A percentile compares a stretch with the other conserved stretches of the same genome.
Evolutionary conservation across 1,140 invertebrate species (phyloP).

Genomic region (Zaprionus ornatus): DNA sequence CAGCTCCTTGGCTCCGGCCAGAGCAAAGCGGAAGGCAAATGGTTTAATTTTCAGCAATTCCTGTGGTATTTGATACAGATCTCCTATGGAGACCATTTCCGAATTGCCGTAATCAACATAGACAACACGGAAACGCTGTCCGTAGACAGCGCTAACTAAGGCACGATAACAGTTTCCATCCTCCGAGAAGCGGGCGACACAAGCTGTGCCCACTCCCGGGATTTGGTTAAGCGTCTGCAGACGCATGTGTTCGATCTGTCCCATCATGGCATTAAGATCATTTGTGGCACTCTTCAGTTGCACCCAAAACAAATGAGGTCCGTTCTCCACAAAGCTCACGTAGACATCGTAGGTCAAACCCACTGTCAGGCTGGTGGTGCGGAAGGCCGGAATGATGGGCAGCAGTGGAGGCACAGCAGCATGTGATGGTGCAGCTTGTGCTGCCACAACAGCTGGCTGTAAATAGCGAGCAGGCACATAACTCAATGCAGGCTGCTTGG

Average conservation of each 20-base stretch:
- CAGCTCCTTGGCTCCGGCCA: conserved; percentile 88
- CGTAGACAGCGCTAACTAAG: conserved; percentile 88
- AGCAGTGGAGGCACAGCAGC: conserved; percentile 19
- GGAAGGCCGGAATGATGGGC: conserved; percentile 79
- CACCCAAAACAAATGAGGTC: conserved; percentile 89
- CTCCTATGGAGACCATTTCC: conserved; percentile 87
- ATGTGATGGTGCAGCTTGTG: conserved; percentile 3
- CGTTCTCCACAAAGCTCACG: conserved; percentile 90
- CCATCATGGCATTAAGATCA: conserved; percentile 87
- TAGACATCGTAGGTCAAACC: conserved; percentile 86
- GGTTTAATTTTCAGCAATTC: conserved; percentile 88
- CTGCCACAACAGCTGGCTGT: conserved; percentile 12
- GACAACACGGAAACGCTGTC: conserved; percentile 87
- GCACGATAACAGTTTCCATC: conserved; percentile 89
- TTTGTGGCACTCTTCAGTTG: conserved; percentile 86
- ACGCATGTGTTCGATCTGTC: conserved; percentile 86
- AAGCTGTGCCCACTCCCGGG: conserved; percentile 87
- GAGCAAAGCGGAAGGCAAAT: conserved; percentile 89
- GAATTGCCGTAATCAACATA: conserved; percentile 92
- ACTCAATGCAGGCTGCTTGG: conserved; percentile 28
- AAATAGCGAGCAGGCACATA: conserved; percentile 58
- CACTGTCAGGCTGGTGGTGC: conserved; percentile 85
- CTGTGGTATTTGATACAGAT: conserved; percentile 89
- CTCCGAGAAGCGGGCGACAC: conserved; percentile 87
- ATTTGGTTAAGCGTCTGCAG: conserved; percentile 86